Percentiles rank a stretch among this genome's conserved stretches.
phyloP scores from a whole-genome alignment of 1,140 invertebrate species.

The Drosophila chauvacae region DNA sequence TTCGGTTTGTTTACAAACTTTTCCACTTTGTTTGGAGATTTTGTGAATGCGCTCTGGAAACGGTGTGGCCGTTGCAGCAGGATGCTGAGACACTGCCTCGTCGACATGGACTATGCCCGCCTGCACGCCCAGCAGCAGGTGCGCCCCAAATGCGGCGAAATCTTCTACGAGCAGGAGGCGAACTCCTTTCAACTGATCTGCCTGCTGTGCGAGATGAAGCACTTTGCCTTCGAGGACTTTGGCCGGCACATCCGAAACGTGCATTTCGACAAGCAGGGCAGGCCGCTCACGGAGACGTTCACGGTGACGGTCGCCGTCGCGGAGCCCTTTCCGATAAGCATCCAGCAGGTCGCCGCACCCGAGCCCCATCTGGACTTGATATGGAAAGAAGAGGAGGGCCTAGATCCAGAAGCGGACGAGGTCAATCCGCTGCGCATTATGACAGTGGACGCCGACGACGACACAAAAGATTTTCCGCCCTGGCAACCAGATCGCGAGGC shows the following conservation, averaged over 20 bases:
- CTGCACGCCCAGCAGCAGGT: slow-evolving; percentile 53
- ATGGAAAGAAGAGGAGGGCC: slow-evolving; percentile 16
- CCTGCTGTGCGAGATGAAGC: slow-evolving; percentile 68
- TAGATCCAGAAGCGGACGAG: slow-evolving; percentile 24
- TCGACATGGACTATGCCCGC: slow-evolving; percentile 55
- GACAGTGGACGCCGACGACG: slow-evolving; percentile 8
- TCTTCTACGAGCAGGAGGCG: slow-evolving; percentile 63
- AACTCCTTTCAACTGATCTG: slow-evolving; percentile 64
- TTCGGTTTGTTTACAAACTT: slow-evolving; percentile 30
- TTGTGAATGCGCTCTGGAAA: slow-evolving; percentile 8
- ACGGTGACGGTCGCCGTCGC: background rate
- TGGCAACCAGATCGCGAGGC: background rate
- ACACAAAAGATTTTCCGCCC: slow-evolving; percentile 3
- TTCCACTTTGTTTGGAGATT: slow-evolving; percentile 29
- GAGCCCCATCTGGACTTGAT: background rate
- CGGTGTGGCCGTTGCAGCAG: slow-evolving; percentile 12
- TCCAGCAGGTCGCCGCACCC: background rate
- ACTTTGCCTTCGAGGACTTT: slow-evolving; percentile 70
- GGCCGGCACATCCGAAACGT: slow-evolving; percentile 65
- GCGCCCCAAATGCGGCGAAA: slow-evolving; percentile 69
- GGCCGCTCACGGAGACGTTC: slow-evolving; percentile 28
- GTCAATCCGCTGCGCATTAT: slow-evolving; percentile 24
- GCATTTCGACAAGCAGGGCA: slow-evolving; percentile 56
- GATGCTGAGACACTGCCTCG: slow-evolving; percentile 72
- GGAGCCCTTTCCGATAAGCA: background rate